Percentiles rank a stretch among this genome's conserved stretches.
Evolutionary conservation across 1,140 invertebrate genomes (phyloP).

Genomic region (Lucilia sericata): DNA sequence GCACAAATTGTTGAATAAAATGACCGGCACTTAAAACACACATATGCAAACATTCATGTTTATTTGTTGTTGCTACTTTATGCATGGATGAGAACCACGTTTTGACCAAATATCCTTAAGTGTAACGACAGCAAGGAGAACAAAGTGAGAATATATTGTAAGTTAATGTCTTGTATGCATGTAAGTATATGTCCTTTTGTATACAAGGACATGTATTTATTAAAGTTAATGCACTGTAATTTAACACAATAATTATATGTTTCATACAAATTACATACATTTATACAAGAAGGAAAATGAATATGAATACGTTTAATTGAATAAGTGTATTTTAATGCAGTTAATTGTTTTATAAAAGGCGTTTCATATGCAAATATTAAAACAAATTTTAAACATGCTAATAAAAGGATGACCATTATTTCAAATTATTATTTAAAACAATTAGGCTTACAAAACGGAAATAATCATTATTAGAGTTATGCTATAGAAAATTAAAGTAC

Average conservation of each 20-base stretch:
- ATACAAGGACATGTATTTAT: neutral
- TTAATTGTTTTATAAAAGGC: slow-evolving; percentile 26
- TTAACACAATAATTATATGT: slow-evolving; percentile 10
- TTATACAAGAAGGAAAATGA: neutral
- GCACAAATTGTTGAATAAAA: slow-evolving; percentile 4
- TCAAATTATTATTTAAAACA: no score
- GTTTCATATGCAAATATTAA: slow-evolving; percentile 13
- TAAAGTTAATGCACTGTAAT: slow-evolving; percentile 22
- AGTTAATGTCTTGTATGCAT: no score
- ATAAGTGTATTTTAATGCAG: neutral
- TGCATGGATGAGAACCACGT: neutral
- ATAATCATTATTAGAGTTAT: no score
- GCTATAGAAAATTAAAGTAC: no score
- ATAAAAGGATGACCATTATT: neutral
- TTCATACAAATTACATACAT: neutral
- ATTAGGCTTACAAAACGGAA: no score
- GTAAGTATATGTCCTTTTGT: neutral
- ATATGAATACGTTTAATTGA: neutral
- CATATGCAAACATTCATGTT: neutral
- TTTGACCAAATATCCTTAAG: neutral
- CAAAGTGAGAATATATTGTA: neutral
- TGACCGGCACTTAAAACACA: neutral
- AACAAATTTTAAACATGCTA: neutral
- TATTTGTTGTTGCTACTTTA: neutral
- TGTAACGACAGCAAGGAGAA: neutral